These are phyloP conservation scores for Candoia aspera DNA, from an alignment of 2,113 vertebrate genomes.

Conservation along the genomic window DNA sequence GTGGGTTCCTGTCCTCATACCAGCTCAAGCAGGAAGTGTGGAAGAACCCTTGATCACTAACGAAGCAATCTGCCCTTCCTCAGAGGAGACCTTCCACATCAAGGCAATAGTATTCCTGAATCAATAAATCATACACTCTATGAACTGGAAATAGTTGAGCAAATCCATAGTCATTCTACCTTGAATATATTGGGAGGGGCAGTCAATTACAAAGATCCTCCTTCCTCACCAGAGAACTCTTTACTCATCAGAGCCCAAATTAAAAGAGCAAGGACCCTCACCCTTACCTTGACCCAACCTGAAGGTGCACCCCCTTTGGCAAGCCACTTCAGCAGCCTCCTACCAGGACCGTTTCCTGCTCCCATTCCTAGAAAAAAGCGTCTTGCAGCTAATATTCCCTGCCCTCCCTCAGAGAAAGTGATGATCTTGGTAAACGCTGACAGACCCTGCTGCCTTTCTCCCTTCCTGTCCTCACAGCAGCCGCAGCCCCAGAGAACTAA, in stretches of 20 bases:
- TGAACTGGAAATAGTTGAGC: background rate
- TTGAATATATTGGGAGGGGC: background rate
- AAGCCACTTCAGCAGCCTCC: background rate
- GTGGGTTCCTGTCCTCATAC: too few species aligned
- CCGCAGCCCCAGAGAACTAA: background rate
- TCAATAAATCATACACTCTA: background rate
- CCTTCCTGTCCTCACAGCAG: background rate
- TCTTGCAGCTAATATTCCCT: background rate
- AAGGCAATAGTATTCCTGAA: background rate
- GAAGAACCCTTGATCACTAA: background rate
- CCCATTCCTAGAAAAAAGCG: background rate
- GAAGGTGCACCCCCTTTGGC: background rate
- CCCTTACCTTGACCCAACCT: background rate
- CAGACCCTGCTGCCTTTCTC: background rate
- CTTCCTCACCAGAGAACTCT: background rate
- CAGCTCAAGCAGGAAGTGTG: too few species aligned
- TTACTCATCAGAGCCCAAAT: too few species aligned
- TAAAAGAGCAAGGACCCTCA: background rate
- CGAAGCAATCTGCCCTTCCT: background rate
- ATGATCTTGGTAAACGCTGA: background rate
- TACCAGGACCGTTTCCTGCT: background rate
- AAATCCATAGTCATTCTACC: background rate
- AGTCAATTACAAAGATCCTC: background rate
- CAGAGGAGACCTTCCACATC: background rate
- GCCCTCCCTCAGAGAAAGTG: background rate